Evolutionary conservation across 2,888 invertebrate species (phyloP).

Genomic region (Dryobotodes eremita): DNA sequence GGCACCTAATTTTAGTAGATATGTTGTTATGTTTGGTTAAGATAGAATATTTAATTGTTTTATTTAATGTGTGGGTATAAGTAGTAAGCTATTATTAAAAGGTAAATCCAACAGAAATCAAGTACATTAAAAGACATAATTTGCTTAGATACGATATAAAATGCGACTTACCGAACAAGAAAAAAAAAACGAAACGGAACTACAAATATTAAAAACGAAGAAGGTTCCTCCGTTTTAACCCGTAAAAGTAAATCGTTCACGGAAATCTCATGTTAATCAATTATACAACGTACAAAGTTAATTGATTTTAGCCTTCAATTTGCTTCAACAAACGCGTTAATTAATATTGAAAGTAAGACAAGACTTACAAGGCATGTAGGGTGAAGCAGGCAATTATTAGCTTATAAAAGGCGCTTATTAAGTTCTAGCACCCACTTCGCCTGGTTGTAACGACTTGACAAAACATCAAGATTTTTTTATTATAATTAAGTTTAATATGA

Average conservation of each 20-base stretch:
- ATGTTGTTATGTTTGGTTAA: not conserved
- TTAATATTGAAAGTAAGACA: constrained; percentile 50
- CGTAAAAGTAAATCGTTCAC: constrained; percentile 13
- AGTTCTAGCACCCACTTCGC: no score
- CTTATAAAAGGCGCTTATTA: not conserved
- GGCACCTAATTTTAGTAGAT: not conserved
- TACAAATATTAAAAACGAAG: not conserved
- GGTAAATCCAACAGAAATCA: not conserved
- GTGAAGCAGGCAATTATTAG: constrained; percentile 25
- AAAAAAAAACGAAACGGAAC: not conserved
- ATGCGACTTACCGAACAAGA: not conserved
- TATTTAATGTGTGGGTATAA: not conserved
- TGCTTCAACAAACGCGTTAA: constrained; percentile 48
- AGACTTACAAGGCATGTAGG: constrained; percentile 17
- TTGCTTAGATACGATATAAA: not conserved
- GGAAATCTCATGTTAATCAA: constrained; percentile 42
- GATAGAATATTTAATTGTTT: not conserved
- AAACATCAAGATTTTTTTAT: not conserved
- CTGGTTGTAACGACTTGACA: not conserved
- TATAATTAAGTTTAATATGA: no score
- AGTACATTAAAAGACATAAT: not conserved
- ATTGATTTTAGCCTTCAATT: constrained; percentile 57
- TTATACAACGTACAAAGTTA: constrained; percentile 29
- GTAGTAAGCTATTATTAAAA: no score
- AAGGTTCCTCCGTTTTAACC: no score